These are phyloP conservation scores for Crepidodera aurea DNA, from an alignment of 2,888 invertebrate species.

Conservation along the genomic window DNA sequence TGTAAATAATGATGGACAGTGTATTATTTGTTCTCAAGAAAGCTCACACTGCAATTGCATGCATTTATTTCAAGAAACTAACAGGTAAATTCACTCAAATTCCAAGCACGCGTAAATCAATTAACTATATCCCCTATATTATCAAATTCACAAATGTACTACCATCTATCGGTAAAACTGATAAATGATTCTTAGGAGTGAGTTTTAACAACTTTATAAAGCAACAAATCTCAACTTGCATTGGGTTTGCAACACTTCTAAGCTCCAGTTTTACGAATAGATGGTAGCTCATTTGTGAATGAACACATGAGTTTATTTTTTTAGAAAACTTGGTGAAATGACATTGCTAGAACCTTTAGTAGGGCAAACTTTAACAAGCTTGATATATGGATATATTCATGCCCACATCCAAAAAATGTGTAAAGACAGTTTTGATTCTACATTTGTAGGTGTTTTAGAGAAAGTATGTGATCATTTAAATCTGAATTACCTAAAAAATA, in stretches of 20 bases:
- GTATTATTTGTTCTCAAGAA: constrained; percentile 77
- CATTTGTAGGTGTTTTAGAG: constrained; percentile 79
- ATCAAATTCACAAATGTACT: too few relatives aligned
- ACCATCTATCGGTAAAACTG: too few relatives aligned
- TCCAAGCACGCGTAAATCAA: too few relatives aligned
- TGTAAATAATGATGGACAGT: constrained; percentile 63
- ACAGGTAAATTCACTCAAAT: constrained; percentile 69
- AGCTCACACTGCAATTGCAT: constrained; percentile 66
- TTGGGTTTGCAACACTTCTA: too few relatives aligned
- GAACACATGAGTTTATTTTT: too few relatives aligned
- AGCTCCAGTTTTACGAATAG: too few relatives aligned
- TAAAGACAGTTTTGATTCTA: constrained; percentile 85
- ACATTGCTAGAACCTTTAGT: constrained; percentile 83
- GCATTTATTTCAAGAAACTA: constrained; percentile 78
- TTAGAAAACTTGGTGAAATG: constrained; percentile 73
- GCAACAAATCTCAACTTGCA: too few relatives aligned
- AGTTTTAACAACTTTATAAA: too few relatives aligned
- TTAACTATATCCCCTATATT: too few relatives aligned
- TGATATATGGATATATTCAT: constrained; percentile 85
- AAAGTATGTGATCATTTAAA: constrained; percentile 62
- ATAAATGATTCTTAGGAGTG: too few relatives aligned
- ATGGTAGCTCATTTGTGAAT: too few relatives aligned
- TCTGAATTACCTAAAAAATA: too few relatives aligned
- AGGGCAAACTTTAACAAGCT: constrained; percentile 82
- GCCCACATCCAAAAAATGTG: constrained; percentile 85